Evolutionary conservation across 2,888 invertebrate genomes (phyloP), one percentile per base, ranked within the genome.

Genomic region (Minunthozetes semirufus): DNA sequence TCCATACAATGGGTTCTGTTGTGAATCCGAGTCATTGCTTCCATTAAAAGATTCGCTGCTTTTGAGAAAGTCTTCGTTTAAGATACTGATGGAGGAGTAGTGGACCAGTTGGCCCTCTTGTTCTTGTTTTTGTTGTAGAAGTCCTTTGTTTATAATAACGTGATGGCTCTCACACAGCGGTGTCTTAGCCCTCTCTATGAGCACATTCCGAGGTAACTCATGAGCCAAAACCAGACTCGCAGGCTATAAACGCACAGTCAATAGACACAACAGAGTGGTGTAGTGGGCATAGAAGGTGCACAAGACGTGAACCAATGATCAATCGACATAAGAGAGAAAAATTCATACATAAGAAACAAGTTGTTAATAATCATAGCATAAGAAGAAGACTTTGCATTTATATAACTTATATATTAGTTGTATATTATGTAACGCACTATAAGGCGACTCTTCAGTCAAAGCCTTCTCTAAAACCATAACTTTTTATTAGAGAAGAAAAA

Each of bases 121-220:
- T 76, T 15, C 33, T 38, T 27, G 68, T 61, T 53, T 25, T 73
- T 25, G 19, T 63, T 72, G 15, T 50, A 53, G 59, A 22, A 56
- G 50, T 75, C 72, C 56, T 75, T 70, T 70, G 70, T 70, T 70
- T 19, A 70, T 19, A 8, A 70, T 70, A 48, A 70, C 70, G 48
- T 70, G 22, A 70, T 70, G 70, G 72, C 56, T 72, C 25, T 53
- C 68, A 61, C 76, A 74, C 5, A 71, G 74, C 22, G 76, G 76
- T 50, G 61, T 75, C 46, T 71, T 71, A 48, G 74, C 74, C 48
- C 74, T 53, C 68, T 76, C 76, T 42, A 76, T 63, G 22, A 76
- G 38, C 46, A 72, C 56, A 68, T 74, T 76, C 48, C 68, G 92
- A 88, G 80, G 90, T 88, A 72, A 46, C 56, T 77, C 73, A 25